Evolutionary conservation across 2,113 vertebrate genomes (phyloP), one percentile per base, ranked within the genome.

Genomic region (Mellivora capensis): DNA sequence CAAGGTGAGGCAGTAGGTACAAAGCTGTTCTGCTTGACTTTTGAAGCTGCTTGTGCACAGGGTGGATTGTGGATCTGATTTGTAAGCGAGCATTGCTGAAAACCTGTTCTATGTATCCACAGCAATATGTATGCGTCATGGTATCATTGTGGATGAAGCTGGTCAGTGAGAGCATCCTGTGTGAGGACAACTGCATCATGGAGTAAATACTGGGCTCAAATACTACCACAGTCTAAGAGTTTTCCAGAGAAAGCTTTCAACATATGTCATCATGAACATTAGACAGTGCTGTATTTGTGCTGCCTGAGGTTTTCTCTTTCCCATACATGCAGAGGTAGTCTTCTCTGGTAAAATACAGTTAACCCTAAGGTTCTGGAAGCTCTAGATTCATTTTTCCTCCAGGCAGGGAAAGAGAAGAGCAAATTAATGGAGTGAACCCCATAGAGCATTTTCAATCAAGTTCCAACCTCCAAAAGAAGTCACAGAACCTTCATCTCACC

Each of bases 11-110:
- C 23, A 83, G 47, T 39, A 6, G 18, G 87, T 25, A 98, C 91
- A 97, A 92, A 95, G 94, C 91, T 62, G 18, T 83, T 98, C 97
- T 97, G 98, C 62, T 97, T 86, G 81, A 47, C 87, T 90, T 98
- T 83, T 93, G 72, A 95, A 97, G 94, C 44, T 79, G 83, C 72
- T 87, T 94, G 96, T 96, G 67, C 86, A 67, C 20, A 15, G 52
- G 59, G 7, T 84, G 91, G 94, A 61, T 61, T 95, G 88, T 59
- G 82, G 91, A n/a, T 91, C 91, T 97, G 94, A 96, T 86, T 7
- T 42, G 44, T 34, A 94, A 92, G 61, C 17, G 62, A 91, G 71
- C 62, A 27, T 27, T 42, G 90, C 59, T 87, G 84, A 97, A 96
- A 96, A 90, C 87, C 84, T 34, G 2, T 54, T 90, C 97, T 94